These are phyloP conservation scores for Contarinia nasturtii DNA, from an alignment of 1,140 invertebrate genomes.

Conservation along the genomic window DNA sequence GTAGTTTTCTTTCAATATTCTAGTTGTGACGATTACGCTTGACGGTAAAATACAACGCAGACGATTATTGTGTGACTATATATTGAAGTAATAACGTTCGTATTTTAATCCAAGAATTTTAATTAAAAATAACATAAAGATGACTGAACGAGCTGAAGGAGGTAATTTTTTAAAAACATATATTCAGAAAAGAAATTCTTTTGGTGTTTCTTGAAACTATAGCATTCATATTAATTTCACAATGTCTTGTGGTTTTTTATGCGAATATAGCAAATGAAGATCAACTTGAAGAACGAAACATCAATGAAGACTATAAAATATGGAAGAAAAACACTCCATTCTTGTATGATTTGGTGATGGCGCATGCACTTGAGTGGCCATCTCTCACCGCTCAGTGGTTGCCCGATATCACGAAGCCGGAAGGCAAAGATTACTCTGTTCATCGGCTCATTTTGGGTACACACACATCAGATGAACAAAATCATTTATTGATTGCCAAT, in stretches of 20 bases:
- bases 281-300: slow-evolving; percentile 94
- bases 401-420: slow-evolving; percentile 92
- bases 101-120: too few species aligned
- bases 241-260: too few species aligned
- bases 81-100: too few species aligned
- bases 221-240: slow-evolving; percentile 5
- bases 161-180: background rate
- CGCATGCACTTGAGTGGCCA: slow-evolving; percentile 92
- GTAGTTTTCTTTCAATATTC: too few species aligned
- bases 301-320: slow-evolving; percentile 99
- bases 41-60: too few species aligned
- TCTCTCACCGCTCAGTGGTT: slow-evolving; percentile 98
- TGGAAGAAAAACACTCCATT: slow-evolving; percentile 99
- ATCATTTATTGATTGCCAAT: slow-evolving; percentile 95
- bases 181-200: too few species aligned
- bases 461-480: slow-evolving; percentile 99
- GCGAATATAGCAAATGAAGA: slow-evolving; percentile 86
- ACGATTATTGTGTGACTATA: too few species aligned
- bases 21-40: too few species aligned
- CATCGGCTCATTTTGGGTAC: slow-evolving; percentile 97
- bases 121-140: background rate
- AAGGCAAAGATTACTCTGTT: slow-evolving; percentile 96
- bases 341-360: slow-evolving; percentile 96
- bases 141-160: background rate
- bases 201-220: too few species aligned